A percentile compares a stretch with the other conserved stretches of the same genome.
Evolutionary conservation across 2,797 vertebrate genomes (phyloP).

Genomic region (Alouatta caraya): DNA sequence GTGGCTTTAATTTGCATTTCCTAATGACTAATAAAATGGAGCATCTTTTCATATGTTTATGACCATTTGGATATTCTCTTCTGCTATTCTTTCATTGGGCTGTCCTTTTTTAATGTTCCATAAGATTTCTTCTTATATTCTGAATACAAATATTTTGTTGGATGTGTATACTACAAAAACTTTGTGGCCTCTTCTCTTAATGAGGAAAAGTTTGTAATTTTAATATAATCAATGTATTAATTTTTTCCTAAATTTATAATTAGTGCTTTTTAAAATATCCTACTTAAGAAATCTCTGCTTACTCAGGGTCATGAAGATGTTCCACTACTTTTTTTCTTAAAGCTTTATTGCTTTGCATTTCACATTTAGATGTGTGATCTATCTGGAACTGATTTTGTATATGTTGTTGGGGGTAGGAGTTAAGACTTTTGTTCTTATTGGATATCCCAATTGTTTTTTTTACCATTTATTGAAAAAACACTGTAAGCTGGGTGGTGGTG

Average conservation of each 20-base stretch:
- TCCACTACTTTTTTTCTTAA: background rate
- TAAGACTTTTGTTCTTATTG: background rate
- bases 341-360: background rate
- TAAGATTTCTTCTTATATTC: background rate
- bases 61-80: background rate
- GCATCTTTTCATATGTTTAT: background rate
- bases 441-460: background rate
- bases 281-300: slow-evolving; percentile 8
- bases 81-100: background rate
- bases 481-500: background rate
- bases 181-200: background rate
- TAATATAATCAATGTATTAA: background rate
- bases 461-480: background rate
- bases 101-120: background rate
- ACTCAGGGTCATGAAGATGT: background rate
- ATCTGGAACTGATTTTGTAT: background rate
- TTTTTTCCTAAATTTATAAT: background rate
- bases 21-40: background rate
- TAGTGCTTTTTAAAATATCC: background rate
- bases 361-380: background rate
- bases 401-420: background rate
- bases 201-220: slow-evolving; percentile 19
- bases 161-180: background rate
- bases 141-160: background rate
- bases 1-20: background rate